Conservation (phyloP, 2,888 invertebrate genomes). For the Trypoxylon attenuatum region DNA sequence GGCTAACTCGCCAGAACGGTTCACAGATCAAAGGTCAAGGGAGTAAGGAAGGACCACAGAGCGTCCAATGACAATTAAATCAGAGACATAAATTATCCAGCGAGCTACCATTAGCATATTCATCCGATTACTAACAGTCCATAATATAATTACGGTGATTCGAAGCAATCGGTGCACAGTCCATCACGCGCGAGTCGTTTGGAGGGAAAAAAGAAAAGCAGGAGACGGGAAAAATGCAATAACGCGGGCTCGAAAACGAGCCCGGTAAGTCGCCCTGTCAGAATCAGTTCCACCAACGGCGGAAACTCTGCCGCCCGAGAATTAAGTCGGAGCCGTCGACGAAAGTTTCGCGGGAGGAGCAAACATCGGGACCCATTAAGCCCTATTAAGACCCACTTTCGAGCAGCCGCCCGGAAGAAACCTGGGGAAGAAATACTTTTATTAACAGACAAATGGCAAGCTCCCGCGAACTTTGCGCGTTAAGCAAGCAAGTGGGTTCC, state of each 20-base stretch:
- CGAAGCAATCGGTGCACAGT: too few species aligned
- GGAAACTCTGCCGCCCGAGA: not conserved
- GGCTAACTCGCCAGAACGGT: constrained; percentile 44
- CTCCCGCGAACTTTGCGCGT: constrained; percentile 6
- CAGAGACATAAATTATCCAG: too few species aligned
- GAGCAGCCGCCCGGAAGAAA: not conserved
- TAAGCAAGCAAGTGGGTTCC: not conserved
- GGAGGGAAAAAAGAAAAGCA: too few species aligned
- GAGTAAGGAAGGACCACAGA: too few species aligned
- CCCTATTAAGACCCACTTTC: not conserved
- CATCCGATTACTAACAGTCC: too few species aligned
- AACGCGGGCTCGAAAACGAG: too few species aligned
- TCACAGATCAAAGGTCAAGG: constrained; percentile 60
- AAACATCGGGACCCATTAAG: constrained; percentile 5
- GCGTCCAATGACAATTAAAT: too few species aligned
- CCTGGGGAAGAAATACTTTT: not conserved
- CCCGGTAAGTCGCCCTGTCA: constrained; percentile 16
- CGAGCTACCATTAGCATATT: too few species aligned
- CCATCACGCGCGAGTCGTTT: too few species aligned
- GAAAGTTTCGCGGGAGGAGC: constrained; percentile 1
- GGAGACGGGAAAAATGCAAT: too few species aligned
- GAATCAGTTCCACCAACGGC: not conserved
- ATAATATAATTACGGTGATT: too few species aligned
- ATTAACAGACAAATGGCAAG: not conserved
- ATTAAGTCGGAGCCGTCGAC: constrained; percentile 2